A percentile compares a stretch with the other conserved stretches of the same genome.
These are phyloP conservation scores for Haemorhous mexicanus DNA, from an alignment of 2,113 vertebrate genomes.

Conservation along the genomic window DNA sequence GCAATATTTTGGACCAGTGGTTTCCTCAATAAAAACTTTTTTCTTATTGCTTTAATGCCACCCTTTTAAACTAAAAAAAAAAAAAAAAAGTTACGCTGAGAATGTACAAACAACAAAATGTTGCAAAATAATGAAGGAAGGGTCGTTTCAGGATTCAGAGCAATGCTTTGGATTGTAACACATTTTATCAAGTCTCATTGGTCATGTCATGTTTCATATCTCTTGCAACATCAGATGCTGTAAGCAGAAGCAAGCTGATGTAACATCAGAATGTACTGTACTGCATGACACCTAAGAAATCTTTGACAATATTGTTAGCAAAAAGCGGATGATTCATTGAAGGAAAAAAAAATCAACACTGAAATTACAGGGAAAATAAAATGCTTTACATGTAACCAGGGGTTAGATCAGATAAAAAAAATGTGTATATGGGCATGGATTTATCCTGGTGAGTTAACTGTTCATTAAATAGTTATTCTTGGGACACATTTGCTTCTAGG, in stretches of 20 bases:
- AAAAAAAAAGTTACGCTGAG: background rate
- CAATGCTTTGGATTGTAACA: background rate
- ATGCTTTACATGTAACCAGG: background rate
- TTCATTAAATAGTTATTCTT: background rate
- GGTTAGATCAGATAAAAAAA: background rate
- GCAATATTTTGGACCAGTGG: background rate
- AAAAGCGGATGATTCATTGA: background rate
- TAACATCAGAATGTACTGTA: background rate
- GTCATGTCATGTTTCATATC: background rate
- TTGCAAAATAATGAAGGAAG: background rate
- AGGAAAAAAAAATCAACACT: fast-evolving
- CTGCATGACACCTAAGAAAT: background rate
- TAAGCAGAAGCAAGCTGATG: background rate
- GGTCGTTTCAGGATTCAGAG: background rate
- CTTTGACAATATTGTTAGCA: background rate
- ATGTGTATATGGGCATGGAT: background rate
- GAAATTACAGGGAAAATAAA: background rate
- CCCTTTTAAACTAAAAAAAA: background rate
- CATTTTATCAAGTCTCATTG: background rate
- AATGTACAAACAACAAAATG: background rate
- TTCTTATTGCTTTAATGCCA: background rate
- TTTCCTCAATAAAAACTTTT: background rate
- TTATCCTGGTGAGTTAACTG: background rate
- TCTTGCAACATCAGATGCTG: background rate
- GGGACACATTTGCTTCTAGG: background rate